Conservation (phyloP, 2,888 invertebrate genomes). For the Epirrhoe tristata region DNA sequence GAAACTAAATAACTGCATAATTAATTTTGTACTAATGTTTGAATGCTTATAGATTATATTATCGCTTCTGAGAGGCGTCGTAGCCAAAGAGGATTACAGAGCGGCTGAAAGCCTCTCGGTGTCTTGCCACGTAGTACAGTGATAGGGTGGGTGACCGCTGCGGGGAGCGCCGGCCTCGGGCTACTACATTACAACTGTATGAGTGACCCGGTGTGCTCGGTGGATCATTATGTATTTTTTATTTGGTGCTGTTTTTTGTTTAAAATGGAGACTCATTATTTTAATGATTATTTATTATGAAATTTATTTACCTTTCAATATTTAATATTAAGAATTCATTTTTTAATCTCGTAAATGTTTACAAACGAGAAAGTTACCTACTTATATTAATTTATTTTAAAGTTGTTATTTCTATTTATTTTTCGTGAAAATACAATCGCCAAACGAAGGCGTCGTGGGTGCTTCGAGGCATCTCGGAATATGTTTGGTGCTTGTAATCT, state of each 20-base stretch:
- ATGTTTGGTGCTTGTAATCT: conserved; percentile 17
- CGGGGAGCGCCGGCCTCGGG: conserved; percentile 9
- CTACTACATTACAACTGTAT: neutral
- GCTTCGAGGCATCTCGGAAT: neutral
- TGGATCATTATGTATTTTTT: neutral
- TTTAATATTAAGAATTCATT: too few species aligned
- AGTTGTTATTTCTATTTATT: too few species aligned
- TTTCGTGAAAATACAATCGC: too few species aligned
- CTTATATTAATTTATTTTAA: too few species aligned
- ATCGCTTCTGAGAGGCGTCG: conserved; percentile 75
- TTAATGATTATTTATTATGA: neutral
- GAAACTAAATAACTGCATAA: conserved; percentile 41
- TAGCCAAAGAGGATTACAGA: conserved; percentile 76
- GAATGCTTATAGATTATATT: conserved; percentile 55
- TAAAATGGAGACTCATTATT: neutral
- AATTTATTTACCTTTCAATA: neutral
- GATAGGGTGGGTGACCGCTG: conserved; percentile 3
- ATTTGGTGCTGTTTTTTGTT: neutral
- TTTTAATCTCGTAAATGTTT: neutral
- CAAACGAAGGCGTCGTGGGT: neutral
- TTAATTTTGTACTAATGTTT: conserved; percentile 54
- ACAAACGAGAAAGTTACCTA: too few species aligned
- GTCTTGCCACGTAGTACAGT: conserved; percentile 41
- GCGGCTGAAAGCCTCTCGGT: conserved; percentile 68
- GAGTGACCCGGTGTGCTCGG: neutral